A percentile compares a stretch with the other conserved stretches of the same genome.
phyloP scores from a whole-genome alignment of 2,797 vertebrate species.

The Chanos chanos region DNA sequence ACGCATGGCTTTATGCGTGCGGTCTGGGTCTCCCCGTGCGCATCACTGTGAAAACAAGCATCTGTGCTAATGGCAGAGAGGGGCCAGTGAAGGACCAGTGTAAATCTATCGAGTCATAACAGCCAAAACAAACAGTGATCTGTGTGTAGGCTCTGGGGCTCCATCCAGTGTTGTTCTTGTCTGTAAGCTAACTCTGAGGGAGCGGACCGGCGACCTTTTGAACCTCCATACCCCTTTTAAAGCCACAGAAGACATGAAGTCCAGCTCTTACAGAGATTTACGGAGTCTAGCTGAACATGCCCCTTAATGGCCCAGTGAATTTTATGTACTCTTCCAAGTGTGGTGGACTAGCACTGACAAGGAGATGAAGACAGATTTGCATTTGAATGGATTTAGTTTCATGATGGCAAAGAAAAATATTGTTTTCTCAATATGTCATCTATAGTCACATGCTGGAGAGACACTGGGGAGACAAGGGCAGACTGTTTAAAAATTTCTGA shows the following conservation, averaged over 20 bases:
- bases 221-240: slow-evolving; percentile 11
- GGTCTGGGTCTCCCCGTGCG: background rate
- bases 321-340: slow-evolving; percentile 15
- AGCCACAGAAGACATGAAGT: slow-evolving; percentile 7
- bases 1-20: slow-evolving; percentile 17
- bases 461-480: background rate
- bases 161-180: slow-evolving; percentile 2
- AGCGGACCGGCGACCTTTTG: slow-evolving; percentile 1
- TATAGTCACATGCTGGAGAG: slow-evolving; percentile 2
- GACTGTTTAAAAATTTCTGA: slow-evolving; percentile 24
- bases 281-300: slow-evolving; percentile 9
- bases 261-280: slow-evolving; percentile 6
- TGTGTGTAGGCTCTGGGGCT: slow-evolving; percentile 2
- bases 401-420: background rate
- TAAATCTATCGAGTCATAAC: slow-evolving; percentile 21
- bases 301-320: slow-evolving; percentile 6
- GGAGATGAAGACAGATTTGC: slow-evolving; percentile 20
- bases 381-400: slow-evolving; percentile 8
- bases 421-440: background rate
- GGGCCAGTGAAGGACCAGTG: slow-evolving; percentile 8
- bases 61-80: slow-evolving; percentile 12
- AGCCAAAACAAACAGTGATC: slow-evolving; percentile 39
- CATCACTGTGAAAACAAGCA: slow-evolving; percentile 14
- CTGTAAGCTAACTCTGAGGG: slow-evolving; percentile 8
- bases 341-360: slow-evolving; percentile 8